A percentile compares a stretch with the other conserved stretches of the same genome.
Evolutionary conservation across 2,797 vertebrate species (phyloP).

Genomic region (Moxostoma hubbsi): DNA sequence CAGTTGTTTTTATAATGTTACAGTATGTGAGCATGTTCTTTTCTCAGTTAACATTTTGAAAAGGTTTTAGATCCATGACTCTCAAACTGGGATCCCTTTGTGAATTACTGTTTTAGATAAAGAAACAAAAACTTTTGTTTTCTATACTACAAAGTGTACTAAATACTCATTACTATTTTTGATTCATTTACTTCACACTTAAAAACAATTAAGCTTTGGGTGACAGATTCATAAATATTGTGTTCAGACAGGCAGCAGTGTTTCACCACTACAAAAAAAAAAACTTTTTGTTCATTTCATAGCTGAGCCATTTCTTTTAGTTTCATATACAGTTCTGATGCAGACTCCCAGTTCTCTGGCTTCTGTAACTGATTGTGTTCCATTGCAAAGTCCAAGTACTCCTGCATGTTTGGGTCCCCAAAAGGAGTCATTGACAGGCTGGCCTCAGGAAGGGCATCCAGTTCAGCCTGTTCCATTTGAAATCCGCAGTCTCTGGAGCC

Average conservation of each 20-base stretch:
- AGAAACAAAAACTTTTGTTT: constrained; percentile 22
- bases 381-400: constrained; percentile 49
- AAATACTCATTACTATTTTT: constrained; percentile 15
- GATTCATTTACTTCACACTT: constrained; percentile 15
- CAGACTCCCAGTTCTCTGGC: constrained; percentile 57
- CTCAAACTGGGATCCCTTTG: constrained; percentile 16
- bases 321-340: constrained; percentile 44
- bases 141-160: constrained; percentile 1
- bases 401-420: constrained; percentile 54
- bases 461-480: constrained; percentile 41
- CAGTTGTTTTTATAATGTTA: too few species aligned
- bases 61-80: constrained; percentile 4
- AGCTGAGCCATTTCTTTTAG: constrained; percentile 55
- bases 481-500: constrained; percentile 59
- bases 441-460: constrained; percentile 52
- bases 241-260: constrained; percentile 10
- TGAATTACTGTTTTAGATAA: constrained; percentile 18
- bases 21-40: not conserved
- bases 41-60: not conserved
- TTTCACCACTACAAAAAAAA: constrained; percentile 10
- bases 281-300: constrained; percentile 34
- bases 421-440: constrained; percentile 43
- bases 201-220: constrained; percentile 18
- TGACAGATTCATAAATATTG: constrained; percentile 20
- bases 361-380: constrained; percentile 44